Evolutionary conservation across 2,888 invertebrate genomes (phyloP).

Genomic region (Tyria jacobaeae): DNA sequence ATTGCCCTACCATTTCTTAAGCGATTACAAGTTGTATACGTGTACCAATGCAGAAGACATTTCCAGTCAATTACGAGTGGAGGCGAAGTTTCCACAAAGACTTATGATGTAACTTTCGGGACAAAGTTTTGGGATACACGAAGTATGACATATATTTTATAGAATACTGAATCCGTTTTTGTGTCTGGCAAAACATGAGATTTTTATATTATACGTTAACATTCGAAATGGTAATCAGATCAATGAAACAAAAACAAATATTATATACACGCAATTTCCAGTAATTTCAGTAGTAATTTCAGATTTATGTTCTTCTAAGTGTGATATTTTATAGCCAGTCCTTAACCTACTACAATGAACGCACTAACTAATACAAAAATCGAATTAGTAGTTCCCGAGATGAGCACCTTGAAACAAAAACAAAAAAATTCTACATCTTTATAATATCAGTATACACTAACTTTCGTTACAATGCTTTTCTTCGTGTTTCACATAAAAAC

Average conservation of each 20-base stretch:
- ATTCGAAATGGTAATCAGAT: not conserved
- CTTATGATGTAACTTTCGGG: conserved; percentile 12
- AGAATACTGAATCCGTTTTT: conserved; percentile 1
- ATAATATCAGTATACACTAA: too few species aligned
- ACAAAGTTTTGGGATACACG: conserved; percentile 17
- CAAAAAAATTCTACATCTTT: too few species aligned
- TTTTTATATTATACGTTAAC: not conserved
- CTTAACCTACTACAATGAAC: too few species aligned
- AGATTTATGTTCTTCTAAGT: too few species aligned
- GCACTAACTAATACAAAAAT: too few species aligned
- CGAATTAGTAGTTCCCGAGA: too few species aligned
- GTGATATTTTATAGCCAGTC: too few species aligned
- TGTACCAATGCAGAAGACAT: conserved; percentile 6
- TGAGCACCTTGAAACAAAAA: too few species aligned
- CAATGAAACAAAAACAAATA: not conserved
- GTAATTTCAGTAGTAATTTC: too few species aligned
- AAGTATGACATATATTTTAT: conserved; percentile 4
- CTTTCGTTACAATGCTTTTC: too few species aligned
- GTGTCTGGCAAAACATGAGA: not conserved
- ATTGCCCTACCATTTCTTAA: conserved; percentile 2
- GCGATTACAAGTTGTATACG: conserved; percentile 2
- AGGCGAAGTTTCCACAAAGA: conserved; percentile 15
- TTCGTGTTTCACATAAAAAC: too few species aligned
- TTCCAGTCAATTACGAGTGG: conserved; percentile 11
- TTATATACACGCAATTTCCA: too few species aligned